Evolutionary conservation across 2,888 invertebrate species (phyloP), one percentile per base, ranked within the genome.

Genomic region (Lasioglossum lativentre): DNA sequence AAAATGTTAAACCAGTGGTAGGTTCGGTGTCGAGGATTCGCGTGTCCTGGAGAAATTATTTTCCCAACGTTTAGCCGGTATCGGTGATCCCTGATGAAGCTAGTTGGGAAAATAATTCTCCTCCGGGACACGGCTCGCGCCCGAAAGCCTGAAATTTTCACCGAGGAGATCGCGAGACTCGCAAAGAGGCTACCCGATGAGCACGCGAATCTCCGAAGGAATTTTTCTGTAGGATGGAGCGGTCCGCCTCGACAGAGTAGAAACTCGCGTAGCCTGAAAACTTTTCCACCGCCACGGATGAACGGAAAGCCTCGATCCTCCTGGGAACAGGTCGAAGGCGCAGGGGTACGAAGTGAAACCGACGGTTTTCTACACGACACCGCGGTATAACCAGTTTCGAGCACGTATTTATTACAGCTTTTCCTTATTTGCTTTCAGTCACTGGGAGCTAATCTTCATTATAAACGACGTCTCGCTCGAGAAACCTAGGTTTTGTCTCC

Each of bases 401-500:
- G 40, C 80, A 70, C 75, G 85, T 81, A 86, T 85, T 86, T 85
- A 85, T 86, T 86, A 85, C 81, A 80, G 85, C 80, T 86, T 80
- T 86, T 82, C 85, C 84, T 86, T 82, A 82, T 82, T 82, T 84
- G 79, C 77, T 80, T 85, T 78, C 82, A 80, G 80, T 78, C 80
- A 80, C 85, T 12, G 80, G 82, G 52, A 80, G 80, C 86, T 78
- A 79, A 86, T 87, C 86, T 82, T 82, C 82, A 40, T 87, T 87
- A 82, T 72, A 82, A 82, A 56, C 86, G 27, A 42, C 68, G 59
- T 52, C 72, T 66, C 72, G 34, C 19, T 30, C 66, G 74, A 70
- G 83, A 72, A 72, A 80, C 72, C 23, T 68, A 59, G 52, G 45
- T 85, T 83, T 79, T 56, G 72, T 63, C 72, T 45, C 40, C 70